Conservation (phyloP, 2,888 invertebrate genomes). For the Dromius quadrimaculatus region DNA sequence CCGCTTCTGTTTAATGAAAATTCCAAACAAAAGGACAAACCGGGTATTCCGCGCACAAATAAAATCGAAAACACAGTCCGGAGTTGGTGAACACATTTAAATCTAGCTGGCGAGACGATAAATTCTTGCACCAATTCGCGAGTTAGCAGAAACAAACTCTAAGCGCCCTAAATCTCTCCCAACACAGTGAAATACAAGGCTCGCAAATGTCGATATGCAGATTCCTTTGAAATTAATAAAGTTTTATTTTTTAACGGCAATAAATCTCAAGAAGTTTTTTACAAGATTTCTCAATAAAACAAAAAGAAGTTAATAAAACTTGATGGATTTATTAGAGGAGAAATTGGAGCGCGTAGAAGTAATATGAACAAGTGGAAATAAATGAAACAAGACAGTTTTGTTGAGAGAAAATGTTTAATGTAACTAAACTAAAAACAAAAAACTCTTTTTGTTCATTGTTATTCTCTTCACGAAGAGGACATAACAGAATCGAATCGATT, state of each 20-base stretch:
- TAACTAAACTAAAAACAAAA: too few species aligned
- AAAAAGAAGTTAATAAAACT: too few species aligned
- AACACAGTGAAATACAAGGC: too few species aligned
- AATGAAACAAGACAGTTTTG: too few species aligned
- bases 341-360: too few species aligned
- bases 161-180: constrained; percentile 9
- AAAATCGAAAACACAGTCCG: constrained; percentile 1
- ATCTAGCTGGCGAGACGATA: constrained; percentile 10
- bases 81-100: constrained; percentile 21
- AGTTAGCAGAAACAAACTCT: constrained; percentile 19
- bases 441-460: too few species aligned
- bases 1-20: constrained; percentile 18
- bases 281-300: too few species aligned
- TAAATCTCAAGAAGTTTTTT: too few species aligned
- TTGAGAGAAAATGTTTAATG: too few species aligned
- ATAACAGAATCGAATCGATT: constrained; percentile 4
- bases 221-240: constrained; percentile 8
- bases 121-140: constrained; percentile 8
- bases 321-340: too few species aligned
- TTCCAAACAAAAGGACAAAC: constrained; percentile 38
- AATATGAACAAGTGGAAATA: too few species aligned
- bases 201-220: constrained; percentile 14
- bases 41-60: constrained; percentile 31
- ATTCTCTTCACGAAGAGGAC: not conserved
- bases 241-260: constrained; percentile 8